A percentile compares a stretch with the other conserved stretches of the same genome.
Evolutionary conservation across 2,797 vertebrate species (phyloP).

Genomic region (Graptemys geographica): DNA sequence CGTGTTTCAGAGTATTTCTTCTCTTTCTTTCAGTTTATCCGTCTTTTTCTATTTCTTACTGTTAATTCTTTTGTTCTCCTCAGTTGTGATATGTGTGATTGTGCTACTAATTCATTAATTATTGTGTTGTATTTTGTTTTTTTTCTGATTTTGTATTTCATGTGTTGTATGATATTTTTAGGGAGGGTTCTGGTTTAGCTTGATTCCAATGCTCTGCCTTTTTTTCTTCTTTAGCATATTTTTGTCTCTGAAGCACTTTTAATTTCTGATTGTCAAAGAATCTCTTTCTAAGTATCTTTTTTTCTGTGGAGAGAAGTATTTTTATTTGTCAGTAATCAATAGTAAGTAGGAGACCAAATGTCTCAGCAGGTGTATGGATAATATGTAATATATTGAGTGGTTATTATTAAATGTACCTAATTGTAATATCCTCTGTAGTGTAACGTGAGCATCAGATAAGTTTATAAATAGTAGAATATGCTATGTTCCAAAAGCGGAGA

Average conservation of each 20-base stretch:
- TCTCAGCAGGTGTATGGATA: background rate
- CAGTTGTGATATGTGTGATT: background rate
- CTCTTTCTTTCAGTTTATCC: background rate
- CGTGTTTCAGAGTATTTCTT: too few relatives aligned
- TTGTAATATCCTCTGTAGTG: background rate
- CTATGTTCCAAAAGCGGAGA: background rate
- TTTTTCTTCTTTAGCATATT: background rate
- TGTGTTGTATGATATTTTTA: background rate
- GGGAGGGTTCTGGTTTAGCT: slow-evolving; percentile 49
- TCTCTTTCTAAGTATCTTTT: background rate
- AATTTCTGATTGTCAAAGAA: background rate
- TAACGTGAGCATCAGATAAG: background rate
- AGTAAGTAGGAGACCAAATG: slow-evolving; percentile 6
- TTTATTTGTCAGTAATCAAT: background rate
- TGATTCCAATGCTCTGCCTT: background rate
- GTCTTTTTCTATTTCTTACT: background rate
- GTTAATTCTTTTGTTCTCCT: background rate
- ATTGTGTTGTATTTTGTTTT: fast-evolving
- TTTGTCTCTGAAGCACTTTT: background rate
- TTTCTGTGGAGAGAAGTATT: slow-evolving; percentile 46
- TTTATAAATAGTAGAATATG: background rate
- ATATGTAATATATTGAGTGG: background rate
- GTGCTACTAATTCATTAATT: background rate
- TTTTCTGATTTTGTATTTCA: background rate
- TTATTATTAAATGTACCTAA: background rate